These are phyloP conservation scores for Pseudorectes ferrugineus DNA, from an alignment of 2,113 vertebrate genomes.

Conservation along the genomic window DNA sequence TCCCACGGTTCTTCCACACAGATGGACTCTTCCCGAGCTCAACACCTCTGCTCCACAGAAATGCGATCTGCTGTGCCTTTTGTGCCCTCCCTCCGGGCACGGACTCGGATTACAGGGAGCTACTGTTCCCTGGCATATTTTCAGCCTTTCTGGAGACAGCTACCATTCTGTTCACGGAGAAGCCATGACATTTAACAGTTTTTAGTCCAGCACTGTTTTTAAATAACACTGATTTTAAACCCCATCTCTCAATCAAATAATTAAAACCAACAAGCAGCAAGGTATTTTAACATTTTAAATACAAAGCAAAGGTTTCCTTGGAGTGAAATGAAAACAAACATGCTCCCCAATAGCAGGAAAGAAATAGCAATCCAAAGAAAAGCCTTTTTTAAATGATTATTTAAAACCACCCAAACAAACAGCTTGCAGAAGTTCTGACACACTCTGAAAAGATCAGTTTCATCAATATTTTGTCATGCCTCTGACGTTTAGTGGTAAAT, in stretches of 20 bases:
- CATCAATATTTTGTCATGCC: background rate
- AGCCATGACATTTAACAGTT: background rate
- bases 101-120: background rate
- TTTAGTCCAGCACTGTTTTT: background rate
- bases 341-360: background rate
- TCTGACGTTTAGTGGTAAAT: background rate
- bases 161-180: background rate
- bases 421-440: background rate
- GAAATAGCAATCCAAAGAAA: background rate
- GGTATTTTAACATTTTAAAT: background rate
- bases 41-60: background rate
- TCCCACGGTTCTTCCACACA: background rate
- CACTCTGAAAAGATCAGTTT: background rate
- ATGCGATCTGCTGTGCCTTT: background rate
- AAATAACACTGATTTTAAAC: background rate
- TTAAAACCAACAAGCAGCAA: background rate
- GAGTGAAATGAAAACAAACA: background rate
- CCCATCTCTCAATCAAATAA: background rate
- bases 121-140: background rate
- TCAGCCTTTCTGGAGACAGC: background rate
- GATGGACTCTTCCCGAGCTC: background rate
- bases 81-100: background rate
- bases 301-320: background rate
- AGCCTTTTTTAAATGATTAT: background rate
- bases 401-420: background rate